Conservation (phyloP, 2,797 vertebrate species). For the Bovichtus diacanthus region DNA sequence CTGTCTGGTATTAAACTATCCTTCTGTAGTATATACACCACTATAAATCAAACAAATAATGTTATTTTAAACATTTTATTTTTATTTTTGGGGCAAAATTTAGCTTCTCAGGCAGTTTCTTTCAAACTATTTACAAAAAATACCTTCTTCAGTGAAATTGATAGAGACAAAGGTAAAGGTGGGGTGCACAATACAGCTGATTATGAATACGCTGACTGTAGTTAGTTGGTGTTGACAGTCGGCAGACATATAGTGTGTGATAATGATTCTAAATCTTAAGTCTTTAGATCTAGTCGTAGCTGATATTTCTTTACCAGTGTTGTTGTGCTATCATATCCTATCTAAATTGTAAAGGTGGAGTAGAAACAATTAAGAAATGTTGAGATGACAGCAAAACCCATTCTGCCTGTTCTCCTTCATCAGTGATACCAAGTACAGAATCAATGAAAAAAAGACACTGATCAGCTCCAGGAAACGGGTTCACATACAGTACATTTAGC, state of each 20-base stretch:
- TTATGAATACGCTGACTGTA: too few relatives aligned
- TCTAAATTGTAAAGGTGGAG: constrained; percentile 18
- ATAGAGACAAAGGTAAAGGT: too few relatives aligned
- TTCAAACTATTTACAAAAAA: too few relatives aligned
- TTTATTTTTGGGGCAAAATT: too few relatives aligned
- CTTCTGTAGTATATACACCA: background rate
- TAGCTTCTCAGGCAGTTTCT: too few relatives aligned
- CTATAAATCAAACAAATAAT: background rate
- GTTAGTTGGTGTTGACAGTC: too few relatives aligned
- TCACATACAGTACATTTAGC: background rate
- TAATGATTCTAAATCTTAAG: too few relatives aligned
- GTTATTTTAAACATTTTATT: background rate
- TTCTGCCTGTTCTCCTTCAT: background rate
- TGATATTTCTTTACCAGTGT: background rate
- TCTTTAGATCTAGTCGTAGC: too few relatives aligned
- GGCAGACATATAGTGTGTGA: too few relatives aligned
- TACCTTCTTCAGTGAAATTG: too few relatives aligned
- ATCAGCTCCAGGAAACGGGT: constrained; percentile 25
- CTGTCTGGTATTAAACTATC: background rate
- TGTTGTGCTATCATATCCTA: constrained; percentile 8
- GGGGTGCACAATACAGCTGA: too few relatives aligned
- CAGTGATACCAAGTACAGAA: constrained; percentile 8
- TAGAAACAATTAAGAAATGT: constrained; percentile 26
- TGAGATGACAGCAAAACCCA: constrained; percentile 18
- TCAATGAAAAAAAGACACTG: constrained; percentile 10